Percentiles rank a stretch among this genome's conserved stretches.
These are phyloP conservation scores for Prinia subflava DNA, from an alignment of 2,113 vertebrate genomes.

Conservation along the genomic window DNA sequence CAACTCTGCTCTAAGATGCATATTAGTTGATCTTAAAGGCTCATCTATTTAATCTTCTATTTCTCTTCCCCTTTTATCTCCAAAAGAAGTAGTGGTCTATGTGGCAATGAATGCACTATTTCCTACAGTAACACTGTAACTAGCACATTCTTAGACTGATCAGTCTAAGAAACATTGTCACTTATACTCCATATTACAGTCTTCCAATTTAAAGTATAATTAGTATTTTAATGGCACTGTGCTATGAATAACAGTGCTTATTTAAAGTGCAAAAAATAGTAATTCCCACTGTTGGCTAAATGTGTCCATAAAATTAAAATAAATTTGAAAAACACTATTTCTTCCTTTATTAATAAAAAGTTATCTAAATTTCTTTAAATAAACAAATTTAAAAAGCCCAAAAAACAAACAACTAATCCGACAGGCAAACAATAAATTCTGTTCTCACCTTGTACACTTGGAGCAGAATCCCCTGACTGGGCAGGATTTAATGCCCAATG, in stretches of 20 bases:
- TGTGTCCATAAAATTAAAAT: neutral
- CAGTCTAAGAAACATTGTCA: neutral
- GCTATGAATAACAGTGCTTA: neutral
- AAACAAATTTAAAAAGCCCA: rapidly evolving
- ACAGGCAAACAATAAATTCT: neutral
- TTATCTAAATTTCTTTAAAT: neutral
- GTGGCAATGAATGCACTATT: neutral
- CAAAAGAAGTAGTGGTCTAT: neutral
- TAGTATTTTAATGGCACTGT: neutral
- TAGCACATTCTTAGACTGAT: neutral
- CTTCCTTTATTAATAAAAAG: neutral
- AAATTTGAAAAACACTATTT: neutral
- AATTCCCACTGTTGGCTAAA: neutral
- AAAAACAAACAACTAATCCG: neutral
- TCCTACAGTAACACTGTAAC: neutral
- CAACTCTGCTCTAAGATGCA: neutral
- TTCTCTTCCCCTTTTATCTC: neutral
- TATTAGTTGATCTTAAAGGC: neutral
- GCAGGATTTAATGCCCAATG: conserved; percentile 80
- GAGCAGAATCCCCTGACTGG: conserved; percentile 62
- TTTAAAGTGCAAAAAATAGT: neutral
- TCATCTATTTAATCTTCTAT: neutral
- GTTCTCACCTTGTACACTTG: conserved; percentile 67
- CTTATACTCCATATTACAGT: neutral
- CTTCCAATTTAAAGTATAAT: neutral